phyloP scores from a whole-genome alignment of 2,113 vertebrate species.

The Aviceda subcristata region DNA sequence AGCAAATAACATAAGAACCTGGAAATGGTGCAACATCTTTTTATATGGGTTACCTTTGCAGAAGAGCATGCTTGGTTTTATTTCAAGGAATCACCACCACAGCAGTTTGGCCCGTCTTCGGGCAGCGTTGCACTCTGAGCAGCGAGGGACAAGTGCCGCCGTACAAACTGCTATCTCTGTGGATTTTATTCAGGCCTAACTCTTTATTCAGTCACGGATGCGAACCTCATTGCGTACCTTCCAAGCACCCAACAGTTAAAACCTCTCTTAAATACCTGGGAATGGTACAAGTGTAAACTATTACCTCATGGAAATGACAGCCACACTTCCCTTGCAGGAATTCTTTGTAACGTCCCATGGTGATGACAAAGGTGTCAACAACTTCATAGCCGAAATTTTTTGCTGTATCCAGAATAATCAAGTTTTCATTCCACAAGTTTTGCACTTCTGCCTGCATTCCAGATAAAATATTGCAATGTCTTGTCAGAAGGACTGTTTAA shows the following conservation, averaged over 20 bases:
- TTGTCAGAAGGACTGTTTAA: background rate
- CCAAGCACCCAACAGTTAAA: background rate
- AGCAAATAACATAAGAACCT: background rate
- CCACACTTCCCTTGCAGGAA: slow-evolving; percentile 92
- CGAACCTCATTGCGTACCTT: background rate
- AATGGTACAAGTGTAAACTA: background rate
- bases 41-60: background rate
- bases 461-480: slow-evolving; percentile 24
- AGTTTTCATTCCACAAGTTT: slow-evolving; percentile 83
- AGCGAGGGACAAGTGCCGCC: fast-evolving
- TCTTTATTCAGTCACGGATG: background rate
- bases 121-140: background rate
- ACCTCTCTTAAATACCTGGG: background rate
- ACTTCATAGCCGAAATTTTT: slow-evolving; percentile 86
- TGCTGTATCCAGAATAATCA: slow-evolving; percentile 80
- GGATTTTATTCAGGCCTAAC: background rate
- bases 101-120: background rate
- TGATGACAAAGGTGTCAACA: slow-evolving; percentile 85
- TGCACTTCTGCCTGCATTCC: slow-evolving; percentile 80
- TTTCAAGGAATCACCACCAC: background rate
- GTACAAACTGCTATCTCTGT: fast-evolving
- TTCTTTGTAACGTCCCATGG: slow-evolving; percentile 93
- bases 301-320: slow-evolving; percentile 96
- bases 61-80: background rate
- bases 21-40: background rate